A percentile compares a stretch with the other conserved stretches of the same genome.
Conservation (phyloP, 1,140 invertebrate species). For the Zaprionus ornatus region DNA sequence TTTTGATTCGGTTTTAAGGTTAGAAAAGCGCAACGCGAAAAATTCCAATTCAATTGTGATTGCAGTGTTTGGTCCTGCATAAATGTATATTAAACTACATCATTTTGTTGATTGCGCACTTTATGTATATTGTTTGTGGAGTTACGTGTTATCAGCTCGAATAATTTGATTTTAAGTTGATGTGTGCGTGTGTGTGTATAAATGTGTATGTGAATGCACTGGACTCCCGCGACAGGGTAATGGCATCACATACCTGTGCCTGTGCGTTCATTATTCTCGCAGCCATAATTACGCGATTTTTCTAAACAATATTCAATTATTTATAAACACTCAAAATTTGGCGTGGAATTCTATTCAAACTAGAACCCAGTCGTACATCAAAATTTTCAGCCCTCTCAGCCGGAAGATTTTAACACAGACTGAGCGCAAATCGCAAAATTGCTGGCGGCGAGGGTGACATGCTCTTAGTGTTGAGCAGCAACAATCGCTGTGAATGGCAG, state of each 20-base stretch:
- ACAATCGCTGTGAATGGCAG: slow-evolving; percentile 16
- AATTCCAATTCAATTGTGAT: slow-evolving; percentile 34
- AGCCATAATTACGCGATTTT: slow-evolving; percentile 68
- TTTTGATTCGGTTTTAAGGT: slow-evolving; percentile 69
- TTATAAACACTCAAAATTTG: slow-evolving; percentile 45
- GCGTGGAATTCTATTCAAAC: slow-evolving; percentile 35
- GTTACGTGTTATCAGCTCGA: slow-evolving; percentile 50
- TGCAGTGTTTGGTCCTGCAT: slow-evolving; percentile 10
- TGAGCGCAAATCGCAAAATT: slow-evolving; percentile 40
- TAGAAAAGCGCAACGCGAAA: slow-evolving; percentile 69
- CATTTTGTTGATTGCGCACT: slow-evolving; percentile 34
- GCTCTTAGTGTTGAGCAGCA: slow-evolving; percentile 23
- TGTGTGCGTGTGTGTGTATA: slow-evolving; percentile 12
- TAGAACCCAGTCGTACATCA: slow-evolving; percentile 51
- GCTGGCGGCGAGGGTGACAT: slow-evolving; percentile 35
- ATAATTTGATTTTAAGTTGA: slow-evolving; percentile 15
- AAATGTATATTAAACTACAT: slow-evolving; percentile 31
- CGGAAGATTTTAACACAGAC: slow-evolving; percentile 82
- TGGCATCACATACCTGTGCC: slow-evolving; percentile 67
- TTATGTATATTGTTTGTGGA: slow-evolving; percentile 32
- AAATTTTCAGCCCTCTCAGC: slow-evolving; percentile 83
- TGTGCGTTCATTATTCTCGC: slow-evolving; percentile 72
- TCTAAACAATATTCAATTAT: slow-evolving; percentile 44
- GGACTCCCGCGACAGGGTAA: slow-evolving; percentile 22
- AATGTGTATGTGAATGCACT: slow-evolving; percentile 33